Evolutionary conservation across 37 sponge, comb jelly and placozoan species (phyloP).

Genomic region (Agelas oroides): DNA sequence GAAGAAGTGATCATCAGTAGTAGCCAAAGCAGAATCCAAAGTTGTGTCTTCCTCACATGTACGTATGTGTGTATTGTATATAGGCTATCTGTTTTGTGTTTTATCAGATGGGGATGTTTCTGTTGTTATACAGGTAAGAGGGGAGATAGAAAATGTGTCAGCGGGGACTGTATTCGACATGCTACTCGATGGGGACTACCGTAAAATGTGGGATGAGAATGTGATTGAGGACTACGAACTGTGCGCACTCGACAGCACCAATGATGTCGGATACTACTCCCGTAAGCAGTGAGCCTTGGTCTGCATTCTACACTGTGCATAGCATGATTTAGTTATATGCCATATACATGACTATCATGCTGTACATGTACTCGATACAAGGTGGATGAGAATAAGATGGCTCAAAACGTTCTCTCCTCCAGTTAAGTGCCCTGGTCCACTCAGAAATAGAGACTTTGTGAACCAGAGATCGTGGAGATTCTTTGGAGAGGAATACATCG

Average conservation of each 20-base stretch:
- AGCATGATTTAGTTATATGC: too few relatives aligned
- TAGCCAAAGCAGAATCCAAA: too few relatives aligned
- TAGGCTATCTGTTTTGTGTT: too few relatives aligned
- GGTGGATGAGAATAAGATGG: too few relatives aligned
- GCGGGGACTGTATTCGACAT: slow-evolving; percentile 65
- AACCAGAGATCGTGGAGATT: slow-evolving; percentile 78
- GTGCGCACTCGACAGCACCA: slow-evolving; percentile 54
- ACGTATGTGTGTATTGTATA: too few relatives aligned
- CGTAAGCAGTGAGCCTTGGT: slow-evolving; percentile 36
- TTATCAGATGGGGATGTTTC: too few relatives aligned
- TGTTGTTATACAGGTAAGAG: slow-evolving; percentile 32
- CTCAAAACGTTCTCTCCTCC: background rate
- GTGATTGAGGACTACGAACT: slow-evolving; percentile 69
- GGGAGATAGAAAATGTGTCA: slow-evolving; percentile 46
- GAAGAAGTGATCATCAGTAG: too few relatives aligned
- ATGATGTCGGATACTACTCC: slow-evolving; percentile 78
- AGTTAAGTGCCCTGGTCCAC: slow-evolving; percentile 76
- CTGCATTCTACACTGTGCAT: background rate
- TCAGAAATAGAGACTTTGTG: slow-evolving; percentile 86
- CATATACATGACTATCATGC: too few relatives aligned
- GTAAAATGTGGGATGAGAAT: slow-evolving; percentile 76
- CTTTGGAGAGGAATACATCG: slow-evolving; percentile 47
- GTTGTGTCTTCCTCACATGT: too few relatives aligned
- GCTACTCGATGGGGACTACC: slow-evolving; percentile 66
- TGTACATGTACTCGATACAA: too few relatives aligned